These are phyloP conservation scores for Auanema freiburgensis DNA, from an alignment of 2,888 invertebrate genomes.

Conservation along the genomic window DNA sequence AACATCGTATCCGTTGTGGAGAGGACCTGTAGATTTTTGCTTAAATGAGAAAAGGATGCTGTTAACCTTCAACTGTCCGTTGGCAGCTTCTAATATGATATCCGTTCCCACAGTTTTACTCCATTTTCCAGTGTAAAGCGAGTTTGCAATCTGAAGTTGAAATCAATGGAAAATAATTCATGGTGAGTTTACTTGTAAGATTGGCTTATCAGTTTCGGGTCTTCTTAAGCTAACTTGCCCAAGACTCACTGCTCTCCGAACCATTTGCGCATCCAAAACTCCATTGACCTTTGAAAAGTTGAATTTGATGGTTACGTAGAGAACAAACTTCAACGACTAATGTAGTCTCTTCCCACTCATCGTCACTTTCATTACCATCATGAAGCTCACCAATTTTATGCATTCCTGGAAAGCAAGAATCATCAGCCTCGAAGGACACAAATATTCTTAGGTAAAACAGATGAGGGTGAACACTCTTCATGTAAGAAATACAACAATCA, in stretches of 20 bases:
- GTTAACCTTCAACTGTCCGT: slow-evolving; percentile 23
- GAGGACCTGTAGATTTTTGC: slow-evolving; percentile 25
- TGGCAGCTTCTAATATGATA: slow-evolving; percentile 38
- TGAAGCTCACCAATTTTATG: no score
- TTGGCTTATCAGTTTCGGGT: slow-evolving; percentile 35
- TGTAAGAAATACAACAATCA: background rate
- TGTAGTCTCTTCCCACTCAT: slow-evolving; percentile 52
- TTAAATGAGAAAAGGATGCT: background rate
- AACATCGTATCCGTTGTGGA: slow-evolving; percentile 37
- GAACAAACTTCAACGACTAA: slow-evolving; percentile 38
- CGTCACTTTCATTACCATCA: slow-evolving; percentile 19
- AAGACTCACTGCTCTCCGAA: slow-evolving; percentile 36
- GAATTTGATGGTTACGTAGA: background rate
- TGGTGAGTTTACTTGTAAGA: slow-evolving; percentile 41
- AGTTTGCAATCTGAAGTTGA: slow-evolving; percentile 41
- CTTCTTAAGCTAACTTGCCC: slow-evolving; percentile 34
- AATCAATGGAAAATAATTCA: slow-evolving; percentile 6
- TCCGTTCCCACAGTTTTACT: slow-evolving; percentile 48
- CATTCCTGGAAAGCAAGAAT: background rate
- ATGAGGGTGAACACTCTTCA: background rate
- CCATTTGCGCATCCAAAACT: slow-evolving; percentile 49
- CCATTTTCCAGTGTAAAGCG: slow-evolving; percentile 53
- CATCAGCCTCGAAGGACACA: background rate
- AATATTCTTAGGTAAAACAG: background rate
- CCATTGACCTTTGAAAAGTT: slow-evolving; percentile 43